Percentiles rank a stretch among this genome's conserved stretches.
Conservation (phyloP, 2,113 vertebrate genomes). For the Siniperca knerii region DNA sequence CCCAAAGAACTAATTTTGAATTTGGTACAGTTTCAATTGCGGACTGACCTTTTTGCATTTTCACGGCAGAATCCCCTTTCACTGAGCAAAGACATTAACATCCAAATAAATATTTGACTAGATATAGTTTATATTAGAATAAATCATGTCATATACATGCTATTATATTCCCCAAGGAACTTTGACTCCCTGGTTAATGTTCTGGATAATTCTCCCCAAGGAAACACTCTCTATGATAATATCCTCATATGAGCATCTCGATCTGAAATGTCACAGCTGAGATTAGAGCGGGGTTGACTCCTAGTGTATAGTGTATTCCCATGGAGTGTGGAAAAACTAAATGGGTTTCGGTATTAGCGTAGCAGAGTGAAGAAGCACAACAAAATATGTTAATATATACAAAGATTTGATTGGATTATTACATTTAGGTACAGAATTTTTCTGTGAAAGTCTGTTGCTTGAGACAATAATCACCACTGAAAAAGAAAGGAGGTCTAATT, state of each 20-base stretch:
- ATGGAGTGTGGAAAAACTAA: conserved; percentile 55
- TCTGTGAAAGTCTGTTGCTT: conserved; percentile 22
- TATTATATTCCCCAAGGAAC: conserved; percentile 76
- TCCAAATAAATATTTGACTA: conserved; percentile 78
- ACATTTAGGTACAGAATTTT: conserved; percentile 43
- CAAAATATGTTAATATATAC: conserved; percentile 69
- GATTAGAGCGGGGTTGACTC: conserved; percentile 41
- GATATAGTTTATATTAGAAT: conserved; percentile 74
- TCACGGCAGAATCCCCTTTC: conserved; percentile 47
- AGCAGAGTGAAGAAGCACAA: conserved; percentile 50
- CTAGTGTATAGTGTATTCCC: conserved; percentile 26
- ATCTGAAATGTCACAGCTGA: conserved; percentile 79
- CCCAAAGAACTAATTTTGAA: conserved; percentile 28
- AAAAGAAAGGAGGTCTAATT: conserved; percentile 28
- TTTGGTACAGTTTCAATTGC: conserved; percentile 44
- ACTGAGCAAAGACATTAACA: conserved; percentile 72
- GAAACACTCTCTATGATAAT: conserved; percentile 84
- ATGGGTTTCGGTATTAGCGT: conserved; percentile 47
- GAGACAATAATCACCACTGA: conserved; percentile 29
- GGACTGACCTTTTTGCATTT: conserved; percentile 37
- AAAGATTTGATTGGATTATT: conserved; percentile 65
- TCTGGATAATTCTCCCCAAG: conserved; percentile 81
- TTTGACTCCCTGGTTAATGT: conserved; percentile 85
- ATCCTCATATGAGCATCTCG: conserved; percentile 71
- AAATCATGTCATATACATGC: conserved; percentile 73